Evolutionary conservation across 2,888 invertebrate genomes (phyloP).

Genomic region (Leptarthrus brevirostris): DNA sequence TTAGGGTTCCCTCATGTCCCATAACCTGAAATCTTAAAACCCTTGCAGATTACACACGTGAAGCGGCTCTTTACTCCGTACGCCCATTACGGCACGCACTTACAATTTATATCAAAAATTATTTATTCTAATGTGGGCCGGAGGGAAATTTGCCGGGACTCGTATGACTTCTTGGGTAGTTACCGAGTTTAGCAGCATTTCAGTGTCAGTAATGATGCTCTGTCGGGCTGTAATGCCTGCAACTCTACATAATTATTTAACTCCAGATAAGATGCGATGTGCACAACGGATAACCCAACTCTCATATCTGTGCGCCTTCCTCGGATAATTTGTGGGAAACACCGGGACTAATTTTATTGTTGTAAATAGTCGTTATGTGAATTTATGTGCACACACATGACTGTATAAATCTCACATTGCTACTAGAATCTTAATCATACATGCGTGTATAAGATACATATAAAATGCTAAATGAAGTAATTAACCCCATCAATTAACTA

Average conservation of each 20-base stretch:
- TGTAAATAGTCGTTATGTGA: constrained; percentile 34
- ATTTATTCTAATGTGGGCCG: constrained; percentile 42
- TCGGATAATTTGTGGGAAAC: constrained; percentile 49
- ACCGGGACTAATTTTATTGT: constrained; percentile 50
- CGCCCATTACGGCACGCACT: constrained; percentile 24
- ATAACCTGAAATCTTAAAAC: constrained; percentile 39
- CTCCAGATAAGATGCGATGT: constrained; percentile 46
- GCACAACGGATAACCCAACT: constrained; percentile 15
- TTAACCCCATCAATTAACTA: constrained; percentile 54
- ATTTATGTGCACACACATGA: constrained; percentile 2
- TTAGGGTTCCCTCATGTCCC: constrained; percentile 48
- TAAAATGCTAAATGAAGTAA: constrained; percentile 53
- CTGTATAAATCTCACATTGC: neutral
- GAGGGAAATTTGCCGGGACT: constrained; percentile 39
- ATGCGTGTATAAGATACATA: constrained; percentile 47
- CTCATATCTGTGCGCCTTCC: constrained; percentile 3
- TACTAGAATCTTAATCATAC: neutral
- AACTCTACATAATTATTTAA: constrained; percentile 49
- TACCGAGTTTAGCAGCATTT: constrained; percentile 47
- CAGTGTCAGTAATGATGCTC: neutral
- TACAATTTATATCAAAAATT: constrained; percentile 43
- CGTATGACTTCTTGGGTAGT: constrained; percentile 47
- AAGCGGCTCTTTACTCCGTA: neutral
- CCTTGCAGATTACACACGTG: constrained; percentile 42
- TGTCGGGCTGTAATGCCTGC: constrained; percentile 34